These are phyloP conservation scores for Eumerus sabulonum DNA, from an alignment of 2,888 invertebrate genomes.

Conservation along the genomic window DNA sequence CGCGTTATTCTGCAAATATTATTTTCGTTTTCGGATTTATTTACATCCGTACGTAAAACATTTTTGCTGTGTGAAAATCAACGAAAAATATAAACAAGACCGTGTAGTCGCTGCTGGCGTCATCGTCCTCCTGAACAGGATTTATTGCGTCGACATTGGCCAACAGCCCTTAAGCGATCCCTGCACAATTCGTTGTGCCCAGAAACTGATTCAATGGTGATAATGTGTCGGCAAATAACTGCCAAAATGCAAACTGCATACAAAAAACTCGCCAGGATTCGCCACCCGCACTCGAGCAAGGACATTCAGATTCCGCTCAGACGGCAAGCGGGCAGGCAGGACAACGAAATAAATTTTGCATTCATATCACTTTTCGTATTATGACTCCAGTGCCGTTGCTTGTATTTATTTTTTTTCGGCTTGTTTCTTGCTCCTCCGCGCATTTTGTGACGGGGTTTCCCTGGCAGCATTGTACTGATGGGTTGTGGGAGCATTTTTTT, in stretches of 20 bases:
- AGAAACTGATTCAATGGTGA: conserved; percentile 66
- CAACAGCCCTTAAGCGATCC: conserved; percentile 52
- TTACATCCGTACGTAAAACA: conserved; percentile 28
- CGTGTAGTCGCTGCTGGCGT: too few relatives aligned
- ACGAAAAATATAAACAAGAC: conserved; percentile 47
- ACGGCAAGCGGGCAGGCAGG: conserved; percentile 20
- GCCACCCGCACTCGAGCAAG: neutral
- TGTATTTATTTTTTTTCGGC: conserved; percentile 34
- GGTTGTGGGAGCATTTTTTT: conserved; percentile 36
- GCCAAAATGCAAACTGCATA: conserved; percentile 67
- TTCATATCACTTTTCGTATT: conserved; percentile 67
- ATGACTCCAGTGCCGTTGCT: conserved; percentile 47
- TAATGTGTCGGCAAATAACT: conserved; percentile 69
- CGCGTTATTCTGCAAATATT: conserved; percentile 12
- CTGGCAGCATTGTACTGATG: conserved; percentile 39
- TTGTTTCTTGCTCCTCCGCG: neutral
- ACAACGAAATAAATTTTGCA: conserved; percentile 63
- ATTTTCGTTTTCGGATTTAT: conserved; percentile 18
- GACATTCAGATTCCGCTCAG: conserved; percentile 19
- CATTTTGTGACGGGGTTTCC: conserved; percentile 16
- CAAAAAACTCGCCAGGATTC: conserved; percentile 39
- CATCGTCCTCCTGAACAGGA: conserved; percentile 36
- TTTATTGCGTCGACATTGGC: conserved; percentile 50
- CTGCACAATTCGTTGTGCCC: conserved; percentile 56
- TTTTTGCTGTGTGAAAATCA: conserved; percentile 1